Base-by-base conservation (phyloP, 2,888 invertebrate genomes). In the Drosophila buzzatii region DNA sequence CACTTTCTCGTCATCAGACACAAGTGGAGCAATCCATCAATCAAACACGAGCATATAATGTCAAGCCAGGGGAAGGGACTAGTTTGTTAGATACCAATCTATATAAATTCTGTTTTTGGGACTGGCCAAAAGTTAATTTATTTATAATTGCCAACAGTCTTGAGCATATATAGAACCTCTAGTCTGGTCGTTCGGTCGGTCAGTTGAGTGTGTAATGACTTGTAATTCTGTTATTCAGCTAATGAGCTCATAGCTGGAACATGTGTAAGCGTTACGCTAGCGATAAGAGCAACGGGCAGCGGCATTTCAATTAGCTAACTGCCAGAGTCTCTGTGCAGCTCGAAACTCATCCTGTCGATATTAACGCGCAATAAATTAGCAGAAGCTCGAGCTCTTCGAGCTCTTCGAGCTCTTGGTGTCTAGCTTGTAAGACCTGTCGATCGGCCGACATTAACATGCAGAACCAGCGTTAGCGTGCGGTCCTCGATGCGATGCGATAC, bases 351-450 rank as follows among this genome's bases (percentile, higher is more conserved):
- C 73, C 90, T 91, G 82, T 81, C 90, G 81, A 91, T 90, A 91
- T 90, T 91, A 91, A 84, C 89, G 91, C 87, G 90, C 89, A 91
- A 91, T 91, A 91, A 90, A 90, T 90, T 90, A 91, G 91, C 91
- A 82, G 79, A 82, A 70, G 73, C 76, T 66, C 23, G 5, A 37
- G 39, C 55, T 20, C 55, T 20, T 20, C 20, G 20, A 23, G 23
- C 23, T 49, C 20, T 27, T 27, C 35, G 2, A 37, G 20, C 20
- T 52, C 20, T n/a, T 47, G 33, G 59, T 31, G 65, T 63, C 66
- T 70, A 59, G 67, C n/a, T 14, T 20, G 20, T 35, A 27, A 20
- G 35, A 71, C 70, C 69, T 68, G 59, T 56, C 72, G 51, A 68
- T 60, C 55, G 55, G 14, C 37, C n/a, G 27, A 52, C 71, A 77